Conservation (phyloP, 2,888 invertebrate species). For the Dicyrtoma fusca region DNA sequence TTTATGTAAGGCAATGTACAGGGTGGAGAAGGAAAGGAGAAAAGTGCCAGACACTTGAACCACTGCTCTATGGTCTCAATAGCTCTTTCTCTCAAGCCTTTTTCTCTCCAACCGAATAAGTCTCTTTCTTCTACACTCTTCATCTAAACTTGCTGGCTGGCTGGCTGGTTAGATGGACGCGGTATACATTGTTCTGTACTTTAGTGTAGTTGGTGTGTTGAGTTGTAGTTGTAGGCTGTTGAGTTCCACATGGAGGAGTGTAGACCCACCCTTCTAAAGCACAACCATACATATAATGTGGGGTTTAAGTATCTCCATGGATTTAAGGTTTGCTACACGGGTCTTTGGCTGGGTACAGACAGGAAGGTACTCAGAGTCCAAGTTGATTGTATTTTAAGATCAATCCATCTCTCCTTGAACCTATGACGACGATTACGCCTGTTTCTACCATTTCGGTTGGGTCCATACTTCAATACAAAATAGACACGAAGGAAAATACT, state of each 20-base stretch:
- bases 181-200: too few relatives aligned
- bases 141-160: background rate
- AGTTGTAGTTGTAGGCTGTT: background rate
- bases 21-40: conserved; percentile 8
- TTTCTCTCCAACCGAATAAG: conserved; percentile 15
- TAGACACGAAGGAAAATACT: background rate
- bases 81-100: conserved; percentile 17
- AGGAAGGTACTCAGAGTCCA: conserved; percentile 21
- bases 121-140: conserved; percentile 24
- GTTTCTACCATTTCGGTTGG: background rate
- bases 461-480: conserved; percentile 12
- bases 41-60: conserved; percentile 34
- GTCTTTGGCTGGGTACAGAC: background rate
- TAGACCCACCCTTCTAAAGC: background rate
- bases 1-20: conserved; percentile 23
- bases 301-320: background rate
- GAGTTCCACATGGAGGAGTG: background rate
- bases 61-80: conserved; percentile 20
- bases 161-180: too few relatives aligned
- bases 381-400: conserved; percentile 27
- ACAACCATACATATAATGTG: background rate
- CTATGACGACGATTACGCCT: conserved; percentile 4
- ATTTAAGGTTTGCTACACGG: background rate
- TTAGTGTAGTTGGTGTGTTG: too few relatives aligned
- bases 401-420: conserved; percentile 21